These are phyloP conservation scores for Microcebus lehilahytsara DNA, from an alignment of 2,113 vertebrate genomes.

Conservation along the genomic window DNA sequence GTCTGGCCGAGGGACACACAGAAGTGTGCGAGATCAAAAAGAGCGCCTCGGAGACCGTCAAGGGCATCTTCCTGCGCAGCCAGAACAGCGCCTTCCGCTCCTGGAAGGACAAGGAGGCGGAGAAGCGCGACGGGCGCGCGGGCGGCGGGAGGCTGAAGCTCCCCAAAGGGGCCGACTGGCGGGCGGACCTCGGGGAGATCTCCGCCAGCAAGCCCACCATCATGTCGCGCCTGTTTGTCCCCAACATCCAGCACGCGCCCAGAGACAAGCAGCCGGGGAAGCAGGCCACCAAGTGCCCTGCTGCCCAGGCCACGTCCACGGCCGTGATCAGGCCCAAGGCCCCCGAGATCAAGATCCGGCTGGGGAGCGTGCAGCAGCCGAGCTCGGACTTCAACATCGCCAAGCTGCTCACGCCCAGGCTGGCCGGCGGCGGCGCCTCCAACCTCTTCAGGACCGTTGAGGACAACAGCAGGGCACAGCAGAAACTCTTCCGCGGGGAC, in stretches of 20 bases:
- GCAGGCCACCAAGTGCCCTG: constrained; percentile 79
- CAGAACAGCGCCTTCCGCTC: constrained; percentile 97
- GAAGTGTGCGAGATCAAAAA: constrained; percentile 89
- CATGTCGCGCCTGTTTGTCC: constrained; percentile 96
- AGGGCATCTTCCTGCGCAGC: constrained; percentile 91
- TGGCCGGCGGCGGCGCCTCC: constrained; percentile 67
- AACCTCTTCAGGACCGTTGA: constrained; percentile 79
- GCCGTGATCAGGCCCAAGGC: constrained; percentile 81
- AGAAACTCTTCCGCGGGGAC: constrained; percentile 85
- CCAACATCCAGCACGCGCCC: constrained; percentile 89
- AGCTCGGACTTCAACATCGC: constrained; percentile 88
- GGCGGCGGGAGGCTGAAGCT: constrained; percentile 77
- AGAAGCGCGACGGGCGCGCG: constrained; percentile 84
- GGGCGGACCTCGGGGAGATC: constrained; percentile 83
- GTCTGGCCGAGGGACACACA: constrained; percentile 42
- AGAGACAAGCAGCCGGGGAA: constrained; percentile 82
- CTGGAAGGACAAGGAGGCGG: constrained; percentile 93
- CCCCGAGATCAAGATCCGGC: constrained; percentile 94
- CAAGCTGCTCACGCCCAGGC: constrained; percentile 88
- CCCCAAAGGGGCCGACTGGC: constrained; percentile 77
- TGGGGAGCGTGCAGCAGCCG: constrained; percentile 86
- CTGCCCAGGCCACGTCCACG: constrained; percentile 68
- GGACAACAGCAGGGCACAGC: constrained; percentile 81
- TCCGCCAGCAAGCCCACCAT: constrained; percentile 86
- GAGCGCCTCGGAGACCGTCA: constrained; percentile 89